These are phyloP conservation scores for Telmatochromis brachygnathus DNA, from an alignment of 2,113 vertebrate genomes.

Conservation along the genomic window DNA sequence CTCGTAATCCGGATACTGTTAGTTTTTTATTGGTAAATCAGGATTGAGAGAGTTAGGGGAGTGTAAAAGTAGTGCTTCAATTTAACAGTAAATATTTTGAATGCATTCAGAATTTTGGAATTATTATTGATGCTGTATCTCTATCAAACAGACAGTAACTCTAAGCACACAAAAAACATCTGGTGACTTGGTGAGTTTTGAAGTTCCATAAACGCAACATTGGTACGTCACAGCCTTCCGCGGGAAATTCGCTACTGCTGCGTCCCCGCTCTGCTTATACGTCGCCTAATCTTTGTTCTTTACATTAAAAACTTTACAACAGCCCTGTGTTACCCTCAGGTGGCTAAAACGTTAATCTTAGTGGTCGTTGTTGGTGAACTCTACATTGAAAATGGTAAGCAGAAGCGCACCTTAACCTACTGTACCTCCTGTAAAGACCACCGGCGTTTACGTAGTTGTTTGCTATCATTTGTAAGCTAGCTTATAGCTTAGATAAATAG, in stretches of 20 bases:
- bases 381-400: constrained; percentile 32
- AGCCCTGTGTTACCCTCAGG: background rate
- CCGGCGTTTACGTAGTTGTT: background rate
- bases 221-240: background rate
- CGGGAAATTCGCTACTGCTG: constrained; percentile 37
- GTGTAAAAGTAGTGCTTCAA: background rate
- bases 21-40: background rate
- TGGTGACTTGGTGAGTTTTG: accelerated
- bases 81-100: background rate
- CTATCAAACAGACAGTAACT: background rate
- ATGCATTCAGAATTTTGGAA: background rate
- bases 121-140: background rate
- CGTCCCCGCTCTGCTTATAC: background rate
- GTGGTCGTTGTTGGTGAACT: background rate
- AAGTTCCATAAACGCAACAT: constrained; percentile 10
- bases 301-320: background rate
- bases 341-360: background rate
- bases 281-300: background rate
- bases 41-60: background rate
- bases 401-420: background rate
- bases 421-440: accelerated
- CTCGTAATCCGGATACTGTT: accelerated
- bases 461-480: background rate
- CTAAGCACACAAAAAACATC: background rate
- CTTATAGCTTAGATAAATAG: background rate